phyloP scores from a whole-genome alignment of 2,113 vertebrate genomes.

The Sebastes fasciatus region DNA sequence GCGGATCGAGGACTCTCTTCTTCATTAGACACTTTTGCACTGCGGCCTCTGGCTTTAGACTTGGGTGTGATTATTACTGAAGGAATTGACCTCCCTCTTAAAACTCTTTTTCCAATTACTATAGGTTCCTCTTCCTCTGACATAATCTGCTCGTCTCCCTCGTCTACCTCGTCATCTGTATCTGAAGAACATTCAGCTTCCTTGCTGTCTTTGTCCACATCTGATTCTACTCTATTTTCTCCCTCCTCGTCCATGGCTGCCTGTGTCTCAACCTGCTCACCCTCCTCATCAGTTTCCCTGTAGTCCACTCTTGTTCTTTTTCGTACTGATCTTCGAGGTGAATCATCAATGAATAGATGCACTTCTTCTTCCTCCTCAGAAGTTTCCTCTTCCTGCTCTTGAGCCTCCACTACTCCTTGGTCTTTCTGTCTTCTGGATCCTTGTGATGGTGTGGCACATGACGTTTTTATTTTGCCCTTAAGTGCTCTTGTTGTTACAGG shows the following conservation, averaged over 20 bases:
- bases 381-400: too few relatives aligned
- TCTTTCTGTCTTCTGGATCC: slow-evolving; percentile 7
- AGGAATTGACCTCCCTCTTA: slow-evolving; percentile 65
- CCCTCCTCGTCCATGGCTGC: slow-evolving; percentile 66
- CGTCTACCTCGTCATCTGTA: slow-evolving; percentile 66
- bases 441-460: too few relatives aligned
- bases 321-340: slow-evolving; percentile 1
- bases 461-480: background rate
- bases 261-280: slow-evolving; percentile 49
- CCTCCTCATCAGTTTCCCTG: slow-evolving; percentile 74
- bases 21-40: background rate
- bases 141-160: slow-evolving; percentile 14
- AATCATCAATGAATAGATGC: background rate
- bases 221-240: slow-evolving; percentile 81
- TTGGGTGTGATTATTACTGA: slow-evolving; percentile 9
- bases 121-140: slow-evolving; percentile 38
- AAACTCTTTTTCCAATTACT: slow-evolving; percentile 80
- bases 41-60: background rate
- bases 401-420: background rate
- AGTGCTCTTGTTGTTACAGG: background rate
- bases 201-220: slow-evolving; percentile 49
- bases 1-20: background rate
- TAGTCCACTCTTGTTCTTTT: slow-evolving; percentile 54
- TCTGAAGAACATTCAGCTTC: slow-evolving; percentile 65
- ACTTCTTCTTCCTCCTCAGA: too few relatives aligned